Percentiles rank a stretch among this genome's conserved stretches.
phyloP scores from a whole-genome alignment of 2,797 vertebrate genomes.

The Amblyopsis hoosieri region DNA sequence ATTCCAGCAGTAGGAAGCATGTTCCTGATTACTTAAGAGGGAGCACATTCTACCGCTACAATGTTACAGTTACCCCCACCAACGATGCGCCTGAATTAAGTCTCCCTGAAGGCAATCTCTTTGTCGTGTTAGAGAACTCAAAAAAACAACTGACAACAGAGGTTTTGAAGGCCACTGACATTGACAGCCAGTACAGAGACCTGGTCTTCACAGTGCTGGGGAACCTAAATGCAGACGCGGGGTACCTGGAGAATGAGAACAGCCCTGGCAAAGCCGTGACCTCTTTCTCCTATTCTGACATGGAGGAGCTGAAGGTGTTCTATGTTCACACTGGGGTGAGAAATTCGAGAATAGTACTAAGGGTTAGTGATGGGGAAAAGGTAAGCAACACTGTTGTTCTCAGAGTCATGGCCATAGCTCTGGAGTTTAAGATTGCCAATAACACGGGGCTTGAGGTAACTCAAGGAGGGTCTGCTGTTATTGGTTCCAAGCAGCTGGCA shows the following conservation, averaged over 20 bases:
- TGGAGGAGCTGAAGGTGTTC: slow-evolving; percentile 80
- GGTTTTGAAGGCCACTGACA: slow-evolving; percentile 81
- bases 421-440: slow-evolving; percentile 83
- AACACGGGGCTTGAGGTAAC: slow-evolving; percentile 80
- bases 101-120: slow-evolving; percentile 86
- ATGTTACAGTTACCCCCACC: slow-evolving; percentile 83
- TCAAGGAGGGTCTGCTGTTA: slow-evolving; percentile 79
- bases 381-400: slow-evolving; percentile 90
- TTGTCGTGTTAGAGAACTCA: slow-evolving; percentile 85
- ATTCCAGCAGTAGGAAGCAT: slow-evolving; percentile 78
- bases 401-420: slow-evolving; percentile 80
- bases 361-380: slow-evolving; percentile 88
- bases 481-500: slow-evolving; percentile 79
- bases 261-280: slow-evolving; percentile 76
- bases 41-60: slow-evolving; percentile 77
- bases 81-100: slow-evolving; percentile 88
- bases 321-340: slow-evolving; percentile 83
- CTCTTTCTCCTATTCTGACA: slow-evolving; percentile 80
- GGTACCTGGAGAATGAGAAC: slow-evolving; percentile 84
- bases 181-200: slow-evolving; percentile 76
- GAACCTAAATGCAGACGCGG: slow-evolving; percentile 84
- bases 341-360: slow-evolving; percentile 88
- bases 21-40: slow-evolving; percentile 78
- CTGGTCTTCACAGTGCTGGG: slow-evolving; percentile 86
- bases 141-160: slow-evolving; percentile 82